Evolutionary conservation across 2,888 invertebrate species (phyloP).

Genomic region (Anorthoa munda): DNA sequence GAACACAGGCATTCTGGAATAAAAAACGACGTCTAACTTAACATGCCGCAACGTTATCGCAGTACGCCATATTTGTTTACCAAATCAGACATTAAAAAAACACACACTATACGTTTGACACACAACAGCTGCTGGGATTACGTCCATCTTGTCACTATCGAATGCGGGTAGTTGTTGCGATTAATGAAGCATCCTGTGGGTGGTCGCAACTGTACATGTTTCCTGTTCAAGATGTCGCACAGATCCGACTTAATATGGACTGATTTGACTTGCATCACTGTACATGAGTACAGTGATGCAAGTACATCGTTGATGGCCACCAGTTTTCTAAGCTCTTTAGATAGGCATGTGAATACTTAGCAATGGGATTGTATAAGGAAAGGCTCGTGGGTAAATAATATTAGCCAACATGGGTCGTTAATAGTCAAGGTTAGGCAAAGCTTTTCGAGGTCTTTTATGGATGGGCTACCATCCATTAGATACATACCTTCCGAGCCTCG

Average conservation of each 20-base stretch:
- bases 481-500: too few relatives aligned
- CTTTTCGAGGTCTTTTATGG: too few relatives aligned
- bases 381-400: too few relatives aligned
- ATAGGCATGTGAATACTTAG: too few relatives aligned
- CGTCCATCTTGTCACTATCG: neutral
- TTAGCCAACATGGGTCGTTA: too few relatives aligned
- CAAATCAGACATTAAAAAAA: neutral
- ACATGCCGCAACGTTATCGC: neutral
- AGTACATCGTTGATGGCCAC: neutral
- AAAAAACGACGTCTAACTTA: neutral
- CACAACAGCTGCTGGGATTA: constrained; percentile 31
- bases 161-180: constrained; percentile 14
- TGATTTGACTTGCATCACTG: neutral
- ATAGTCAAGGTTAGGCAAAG: too few relatives aligned
- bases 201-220: constrained; percentile 30
- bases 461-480: too few relatives aligned
- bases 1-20: too few relatives aligned
- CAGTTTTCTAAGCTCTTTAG: neutral
- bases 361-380: too few relatives aligned
- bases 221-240: constrained; percentile 2
- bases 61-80: neutral
- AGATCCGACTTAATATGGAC: constrained; percentile 2
- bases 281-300: too few relatives aligned
- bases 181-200: constrained; percentile 22
- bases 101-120: neutral